phyloP scores from a whole-genome alignment of 1,140 invertebrate genomes.

The Coelopa frigida region DNA sequence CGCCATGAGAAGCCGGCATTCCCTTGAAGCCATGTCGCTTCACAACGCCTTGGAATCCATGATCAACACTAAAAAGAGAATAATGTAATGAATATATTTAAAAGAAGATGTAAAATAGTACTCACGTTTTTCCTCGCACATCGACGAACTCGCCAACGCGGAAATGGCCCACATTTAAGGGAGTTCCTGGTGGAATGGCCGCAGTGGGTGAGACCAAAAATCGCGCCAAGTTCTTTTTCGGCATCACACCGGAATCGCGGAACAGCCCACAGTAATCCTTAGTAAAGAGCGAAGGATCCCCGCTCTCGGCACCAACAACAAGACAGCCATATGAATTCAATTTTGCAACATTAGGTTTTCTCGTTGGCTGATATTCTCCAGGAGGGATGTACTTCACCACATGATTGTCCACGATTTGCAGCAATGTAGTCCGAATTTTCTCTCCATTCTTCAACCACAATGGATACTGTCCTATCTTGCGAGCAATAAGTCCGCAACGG shows the following conservation, averaged over 20 bases:
- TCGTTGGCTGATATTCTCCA: slow-evolving; percentile 61
- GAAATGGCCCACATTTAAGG: slow-evolving; percentile 80
- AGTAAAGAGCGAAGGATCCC: slow-evolving; percentile 79
- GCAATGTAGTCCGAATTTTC: slow-evolving; percentile 67
- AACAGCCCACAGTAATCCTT: slow-evolving; percentile 88
- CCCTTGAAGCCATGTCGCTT: slow-evolving; percentile 94
- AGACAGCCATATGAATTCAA: slow-evolving; percentile 60
- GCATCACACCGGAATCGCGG: slow-evolving; percentile 74
- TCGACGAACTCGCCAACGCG: slow-evolving; percentile 86
- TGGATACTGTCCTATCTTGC: slow-evolving; percentile 89
- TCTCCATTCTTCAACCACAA: slow-evolving; percentile 85
- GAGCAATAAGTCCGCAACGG: slow-evolving; percentile 79
- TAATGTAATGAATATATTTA: not conserved
- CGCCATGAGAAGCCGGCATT: slow-evolving; percentile 82
- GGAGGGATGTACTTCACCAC: slow-evolving; percentile 87
- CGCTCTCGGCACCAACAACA: slow-evolving; percentile 82
- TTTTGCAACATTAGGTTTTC: slow-evolving; percentile 40
- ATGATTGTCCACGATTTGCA: slow-evolving; percentile 93
- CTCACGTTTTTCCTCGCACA: slow-evolving; percentile 85
- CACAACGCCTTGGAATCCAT: slow-evolving; percentile 96
- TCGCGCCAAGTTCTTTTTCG: slow-evolving; percentile 73
- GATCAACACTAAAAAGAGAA: slow-evolving; percentile 65
- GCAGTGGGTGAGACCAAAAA: slow-evolving; percentile 84
- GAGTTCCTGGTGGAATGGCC: slow-evolving; percentile 79
- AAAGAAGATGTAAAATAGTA: slow-evolving; percentile 17